Base-by-base conservation (phyloP, 1,140 invertebrate genomes). In the Aethina tumida region DNA sequence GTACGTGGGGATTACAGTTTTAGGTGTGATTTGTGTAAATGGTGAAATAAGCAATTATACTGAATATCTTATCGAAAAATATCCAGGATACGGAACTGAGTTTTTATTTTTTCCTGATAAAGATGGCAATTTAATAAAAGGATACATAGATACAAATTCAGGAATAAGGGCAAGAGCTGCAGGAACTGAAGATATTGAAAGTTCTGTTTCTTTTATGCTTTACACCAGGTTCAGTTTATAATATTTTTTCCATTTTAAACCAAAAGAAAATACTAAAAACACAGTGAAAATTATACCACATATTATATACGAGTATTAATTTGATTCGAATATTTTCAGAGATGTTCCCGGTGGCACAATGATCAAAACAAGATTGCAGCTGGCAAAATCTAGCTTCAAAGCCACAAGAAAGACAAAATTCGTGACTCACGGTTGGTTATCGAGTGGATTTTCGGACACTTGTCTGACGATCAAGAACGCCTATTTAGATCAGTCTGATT, bases 401-500 rank as follows among this genome's bases (percentile, higher is more conserved):
- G 47, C 67, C 5, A 62, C 60, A 1, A 70, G 68, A 39, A 61
- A 68, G 26, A 73, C 76, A 2, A 77, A 73, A 55, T 67, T 82
- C 13, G 60, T 86, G 18, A 76, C 78, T 14, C 85, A 91, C 50
- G 85, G 85, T 1, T 90, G 75, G 75, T 66, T 74, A 44, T 77
- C 75, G 0, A 67, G 61, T 39, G 67, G 66, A 9, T 55, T 58
- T 9, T 66, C 45, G 25, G 49, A 60, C 39, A 52, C 45, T 5
- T 55, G 53, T 30, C 40, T 54, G 18, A 43, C 47, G 3, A 68
- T 73, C 3, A 70, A 70, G 37, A 53, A 72, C 12, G 61, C 62
- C 3, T 67, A 73, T 41, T 52, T 74, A 14, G 36, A 59, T 14
- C 60, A 62, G 15, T 64, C 62, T 2, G 72, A 81, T 49, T 65